Base-by-base conservation (phyloP, 2,888 invertebrate genomes). In the Bellardia pandia region DNA sequence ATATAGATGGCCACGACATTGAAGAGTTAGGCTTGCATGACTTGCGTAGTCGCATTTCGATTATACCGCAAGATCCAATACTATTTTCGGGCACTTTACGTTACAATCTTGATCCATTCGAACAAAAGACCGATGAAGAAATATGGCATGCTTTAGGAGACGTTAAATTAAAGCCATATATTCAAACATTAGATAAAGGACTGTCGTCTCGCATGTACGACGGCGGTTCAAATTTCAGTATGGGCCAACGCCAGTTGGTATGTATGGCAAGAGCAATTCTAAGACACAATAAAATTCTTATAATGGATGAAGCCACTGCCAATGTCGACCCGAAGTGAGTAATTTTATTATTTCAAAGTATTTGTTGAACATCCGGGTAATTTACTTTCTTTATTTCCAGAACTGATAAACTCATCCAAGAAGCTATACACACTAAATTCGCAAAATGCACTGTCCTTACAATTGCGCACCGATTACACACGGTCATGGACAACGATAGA, bases 41-140 rank as follows among this genome's bases (percentile, higher is more conserved):
- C 90, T 94, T 99, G 16, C 94, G 98, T 66, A 95, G 95, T 79
- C 96, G 96, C 90, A 97, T 99, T 82, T 96, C 98, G 0, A 98
- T 98, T 86, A 98, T 98, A 90, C 98, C 98, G 0, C 98, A 98
- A 94, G 98, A 98, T 91, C 98, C 98, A 0, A 96, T 98, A 30
- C 93, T 98, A n/a, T 98, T 98, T 93, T 96, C 97, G 0, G 97
- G 97, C 6, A 96, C 96, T 30, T 93, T 98, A 68, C 95, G 98
- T 16, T 96, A 96, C 92, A 98, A 98, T 93, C 94, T 98, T 91
- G 98, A 98, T 94, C 98, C 98, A 0, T 97, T 98, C 90, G 95
- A 95, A 84, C 95, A 96, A 91, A 95, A 95, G 89, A 94, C 95
- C 0, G 98, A 98, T 90, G 95, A 94, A 0, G 94, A 95, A 45